Evolutionary conservation across 2,113 vertebrate species (phyloP), one percentile per base, ranked within the genome.

Genomic region (Arenaria interpres): DNA sequence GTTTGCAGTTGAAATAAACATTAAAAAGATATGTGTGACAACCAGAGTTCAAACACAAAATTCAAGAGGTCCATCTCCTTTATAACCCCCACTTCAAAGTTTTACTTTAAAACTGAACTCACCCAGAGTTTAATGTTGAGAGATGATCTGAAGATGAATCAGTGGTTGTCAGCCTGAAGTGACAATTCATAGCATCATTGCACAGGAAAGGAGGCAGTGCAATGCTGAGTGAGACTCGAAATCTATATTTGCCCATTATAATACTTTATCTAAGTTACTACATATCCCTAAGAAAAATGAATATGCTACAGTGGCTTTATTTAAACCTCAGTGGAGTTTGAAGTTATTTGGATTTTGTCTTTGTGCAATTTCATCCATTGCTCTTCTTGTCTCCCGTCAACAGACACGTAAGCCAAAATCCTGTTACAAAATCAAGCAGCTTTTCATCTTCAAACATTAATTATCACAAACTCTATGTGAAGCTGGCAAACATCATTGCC

Each of bases 311-410:
- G 60, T 6, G 30, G 39, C 19, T 78, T 84, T 87, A 81, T 83
- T 95, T 82, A 95, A 96, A 89, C 51, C 43, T 92, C 89, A 67
- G n/a, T 63, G 30, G 60, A 86, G 51, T 87, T 63, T 81, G 69
- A 86, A 93, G 64, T 39, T 71, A 87, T 56, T 84, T 90, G 60
- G 89, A 95, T 90, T 95, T 89, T 92, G 59, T 77, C 86, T 93
- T 90, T 60, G 51, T 3, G 1, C 37, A 57, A 68, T 82, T 94
- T 94, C 51, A 81, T 78, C 51, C 43, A 54, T 48, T 78, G 21
- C 80, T 94, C 33, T 59, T 74, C 59, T 22, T 59, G 63, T 69
- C 50, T 45, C 85, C 51, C 51, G 35, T 80, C 69, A 87, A 48
- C 48, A 85, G 71, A 62, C 30, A 48, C 0, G 1, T 51, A 83